A percentile compares a stretch with the other conserved stretches of the same genome.
Evolutionary conservation across 2,888 invertebrate genomes (phyloP).

Genomic region (Ypsolopha scabrella): DNA sequence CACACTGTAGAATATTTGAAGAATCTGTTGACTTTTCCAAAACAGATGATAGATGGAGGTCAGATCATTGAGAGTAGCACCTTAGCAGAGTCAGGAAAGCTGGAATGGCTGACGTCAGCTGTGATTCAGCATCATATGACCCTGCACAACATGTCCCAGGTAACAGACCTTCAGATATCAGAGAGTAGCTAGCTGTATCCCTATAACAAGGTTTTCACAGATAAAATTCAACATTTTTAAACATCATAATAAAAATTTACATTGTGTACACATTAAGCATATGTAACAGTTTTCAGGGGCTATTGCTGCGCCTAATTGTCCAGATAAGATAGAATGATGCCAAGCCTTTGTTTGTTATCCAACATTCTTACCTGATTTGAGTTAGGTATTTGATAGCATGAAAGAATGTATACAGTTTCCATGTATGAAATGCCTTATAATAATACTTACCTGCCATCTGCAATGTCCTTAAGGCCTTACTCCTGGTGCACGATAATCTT

Average conservation of each 20-base stretch:
- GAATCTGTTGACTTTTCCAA: conserved; percentile 92
- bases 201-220: neutral
- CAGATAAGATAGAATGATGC: neutral
- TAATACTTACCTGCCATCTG: too few species aligned
- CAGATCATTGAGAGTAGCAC: conserved; percentile 57
- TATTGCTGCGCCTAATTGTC: neutral
- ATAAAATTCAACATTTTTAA: neutral
- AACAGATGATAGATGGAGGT: conserved; percentile 74
- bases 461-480: too few species aligned
- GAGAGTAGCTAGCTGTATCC: neutral
- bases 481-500: too few species aligned
- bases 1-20: conserved; percentile 93
- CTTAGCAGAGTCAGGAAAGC: conserved; percentile 75
- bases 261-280: neutral
- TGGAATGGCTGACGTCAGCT: conserved; percentile 83
- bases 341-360: neutral
- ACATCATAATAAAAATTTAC: neutral
- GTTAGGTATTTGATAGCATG: too few species aligned
- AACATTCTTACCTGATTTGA: neutral
- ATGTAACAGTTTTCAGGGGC: too few species aligned
- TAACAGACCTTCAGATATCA: conserved; percentile 27
- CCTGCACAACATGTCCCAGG: conserved; percentile 79
- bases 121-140: conserved; percentile 82
- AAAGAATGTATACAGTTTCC: too few species aligned
- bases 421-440: too few species aligned